Base-by-base conservation (phyloP, 2,797 vertebrate genomes). In the Peromyscus eremicus region DNA sequence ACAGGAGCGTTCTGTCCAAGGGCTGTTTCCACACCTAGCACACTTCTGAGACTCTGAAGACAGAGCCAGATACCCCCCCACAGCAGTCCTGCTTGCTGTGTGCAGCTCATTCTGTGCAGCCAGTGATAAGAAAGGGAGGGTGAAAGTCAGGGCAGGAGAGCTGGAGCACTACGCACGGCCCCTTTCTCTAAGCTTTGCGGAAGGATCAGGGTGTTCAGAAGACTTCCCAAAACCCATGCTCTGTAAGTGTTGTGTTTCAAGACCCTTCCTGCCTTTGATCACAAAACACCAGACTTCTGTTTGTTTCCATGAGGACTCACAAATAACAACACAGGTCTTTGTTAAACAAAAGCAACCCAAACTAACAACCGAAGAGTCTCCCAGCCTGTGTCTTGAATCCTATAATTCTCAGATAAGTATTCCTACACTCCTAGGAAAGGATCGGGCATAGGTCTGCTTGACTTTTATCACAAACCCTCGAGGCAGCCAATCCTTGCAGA, bases 1-100 rank as follows among this genome's bases (percentile, higher is more conserved):
- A 94, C 73, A 27, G 49, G 3, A 96, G 97, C 87, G 37, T 96
- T 97, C 95, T 96, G 93, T 98, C 86, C 79, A 32, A 92, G 77
- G 49, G 4, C 49, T 85, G 57, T 89, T 86, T 96, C 79, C 90
- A 94, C 75, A 34, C 94, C 68, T 94, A 94, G 87, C 55, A 90
- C 4, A 4, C 40, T 37, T 94, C 73, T 88, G 81, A 2, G 62
- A 64, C 70, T 82, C 82, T n/a, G 64, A 60, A 94, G 52, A 89
- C 70, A 49, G 71, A 96, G 43, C 60, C 71, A 52, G 37, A 73
- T n/a, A n/a, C n/a, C n/a, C n/a, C n/a, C n/a, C n/a, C n/a, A n/a
- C n/a, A n/a, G n/a, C n/a, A 52, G 43, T 43, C 75, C 21, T 10
- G 70, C 81, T 89, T 25, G 55, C 76, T 14, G 25, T 13, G 52